These are phyloP conservation scores for Ophiodon elongatus DNA, from an alignment of 2,113 vertebrate genomes.

Conservation along the genomic window DNA sequence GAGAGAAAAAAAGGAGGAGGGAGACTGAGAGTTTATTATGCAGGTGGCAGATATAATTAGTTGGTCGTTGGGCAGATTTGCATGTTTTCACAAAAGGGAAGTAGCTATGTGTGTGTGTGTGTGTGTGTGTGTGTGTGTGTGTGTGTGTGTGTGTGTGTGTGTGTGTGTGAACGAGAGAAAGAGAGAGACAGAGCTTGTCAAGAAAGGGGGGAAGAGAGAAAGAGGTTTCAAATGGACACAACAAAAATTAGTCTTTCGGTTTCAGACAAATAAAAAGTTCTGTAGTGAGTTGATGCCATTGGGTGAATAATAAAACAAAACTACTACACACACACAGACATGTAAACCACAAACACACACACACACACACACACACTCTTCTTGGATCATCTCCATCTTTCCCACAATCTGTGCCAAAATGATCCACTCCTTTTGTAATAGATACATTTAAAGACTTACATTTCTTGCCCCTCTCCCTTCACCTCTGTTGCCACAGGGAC, in stretches of 20 bases:
- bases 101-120: conserved; percentile 61
- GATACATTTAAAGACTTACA: not conserved
- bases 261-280: conserved; percentile 57
- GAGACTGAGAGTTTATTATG: conserved; percentile 78
- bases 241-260: conserved; percentile 51
- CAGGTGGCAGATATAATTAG: conserved; percentile 89
- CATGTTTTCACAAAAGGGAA: conserved; percentile 88
- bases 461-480: not conserved
- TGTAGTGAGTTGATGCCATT: conserved; percentile 7
- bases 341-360: not conserved
- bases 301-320: conserved; percentile 21
- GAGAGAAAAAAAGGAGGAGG: conserved; percentile 51
- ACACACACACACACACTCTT: conserved; percentile 3
- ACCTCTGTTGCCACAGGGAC: conserved; percentile 55
- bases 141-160: conserved; percentile 44
- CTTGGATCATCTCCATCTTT: not conserved
- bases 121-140: conserved; percentile 34
- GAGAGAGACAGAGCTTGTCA: conserved; percentile 14
- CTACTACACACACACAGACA: conserved; percentile 4
- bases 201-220: conserved; percentile 8
- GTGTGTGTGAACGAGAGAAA: conserved; percentile 20
- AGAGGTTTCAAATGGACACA: conserved; percentile 62
- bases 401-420: not conserved
- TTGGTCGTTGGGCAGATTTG: conserved; percentile 87
- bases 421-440: conserved; percentile 7